Percentiles rank a stretch among this genome's conserved stretches.
These are phyloP conservation scores for Hexactinellida sp. DNA, from an alignment of 37 sponge, comb jelly and placozoan genomes.

Conservation along the genomic window DNA sequence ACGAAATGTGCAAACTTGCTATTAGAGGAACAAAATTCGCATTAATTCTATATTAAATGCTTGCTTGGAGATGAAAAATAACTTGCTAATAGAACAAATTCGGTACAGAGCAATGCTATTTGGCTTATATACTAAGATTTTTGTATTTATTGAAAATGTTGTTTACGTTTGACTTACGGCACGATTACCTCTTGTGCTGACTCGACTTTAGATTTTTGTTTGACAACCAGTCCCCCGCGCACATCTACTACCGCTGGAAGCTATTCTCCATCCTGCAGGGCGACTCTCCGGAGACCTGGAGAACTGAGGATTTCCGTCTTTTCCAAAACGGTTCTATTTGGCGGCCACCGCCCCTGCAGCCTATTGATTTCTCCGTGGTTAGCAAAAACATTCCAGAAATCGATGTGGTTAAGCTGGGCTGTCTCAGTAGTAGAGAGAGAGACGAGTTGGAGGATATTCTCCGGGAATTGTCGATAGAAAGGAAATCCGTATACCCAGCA, in stretches of 20 bases:
- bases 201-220: constrained; percentile 66
- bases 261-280: constrained; percentile 95
- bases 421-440: constrained; percentile 56
- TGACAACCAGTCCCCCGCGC: constrained; percentile 76
- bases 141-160: no score
- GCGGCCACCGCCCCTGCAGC: constrained; percentile 87
- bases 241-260: constrained; percentile 97
- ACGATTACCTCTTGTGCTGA: background rate
- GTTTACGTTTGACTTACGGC: no score
- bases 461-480: constrained; percentile 60
- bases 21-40: no score
- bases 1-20: no score
- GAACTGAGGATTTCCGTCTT: constrained; percentile 85
- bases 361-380: constrained; percentile 35
- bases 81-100: no score
- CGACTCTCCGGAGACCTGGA: constrained; percentile 87
- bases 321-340: constrained; percentile 90
- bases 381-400: constrained; percentile 38
- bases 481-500: constrained; percentile 30
- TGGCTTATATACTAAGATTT: no score
- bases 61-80: no score
- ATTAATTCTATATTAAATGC: no score
- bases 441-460: constrained; percentile 78
- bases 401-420: constrained; percentile 61
- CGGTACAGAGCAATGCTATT: no score